Base-by-base conservation (phyloP, 2,888 invertebrate species). In the Harmothoe impar region DNA sequence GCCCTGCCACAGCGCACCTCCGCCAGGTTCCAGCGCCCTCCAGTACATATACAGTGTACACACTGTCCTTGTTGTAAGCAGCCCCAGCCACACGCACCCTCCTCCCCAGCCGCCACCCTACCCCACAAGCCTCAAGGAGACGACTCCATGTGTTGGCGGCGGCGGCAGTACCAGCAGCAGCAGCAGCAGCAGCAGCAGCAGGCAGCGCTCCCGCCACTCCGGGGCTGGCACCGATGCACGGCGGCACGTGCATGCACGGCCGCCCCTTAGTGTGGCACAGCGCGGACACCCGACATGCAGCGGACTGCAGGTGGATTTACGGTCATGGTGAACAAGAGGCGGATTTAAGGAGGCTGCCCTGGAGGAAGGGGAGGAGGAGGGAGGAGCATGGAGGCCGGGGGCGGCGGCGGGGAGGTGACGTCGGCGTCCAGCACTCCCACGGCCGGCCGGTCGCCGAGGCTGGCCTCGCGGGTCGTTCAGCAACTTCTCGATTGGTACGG, bases 401-500 rank as follows among this genome's bases (percentile, higher is more conserved):
- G 12, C 20, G 62, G 62, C 1, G 62, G 62, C 20, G 62, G 62
- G 62, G 62, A 20, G 12, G 62, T 5, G 62, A 20, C 7, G 62
- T 62, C 62, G 20, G 62, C 62, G 62, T 20, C 62, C 62, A 62
- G 62, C 15, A 62, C 62, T n/a, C 62, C 62, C 20, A 20, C 62
- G 62, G 62, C 62, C 62, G n/a, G 62, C 62, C 62, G 62, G n/a
- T 62, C 62, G 62, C 62, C 62, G 20, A 20, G 62, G n/a, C 62
- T 62, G 23, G 62, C 62, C 62, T 62, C 62, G 62, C 62, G 62
- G 62, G 62, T 62, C 62, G 62, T 62, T 62, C 62, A 62, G 62
- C 62, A 62, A 62, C 62, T 62, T 62, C 62, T 62, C 62, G 62
- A 62, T 62, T 62, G 62, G 62, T 62, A 62, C n/a, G 62, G 62